These are phyloP conservation scores for Toxotes lorentzi DNA, from an alignment of 2,797 vertebrate species.

Conservation along the genomic window DNA sequence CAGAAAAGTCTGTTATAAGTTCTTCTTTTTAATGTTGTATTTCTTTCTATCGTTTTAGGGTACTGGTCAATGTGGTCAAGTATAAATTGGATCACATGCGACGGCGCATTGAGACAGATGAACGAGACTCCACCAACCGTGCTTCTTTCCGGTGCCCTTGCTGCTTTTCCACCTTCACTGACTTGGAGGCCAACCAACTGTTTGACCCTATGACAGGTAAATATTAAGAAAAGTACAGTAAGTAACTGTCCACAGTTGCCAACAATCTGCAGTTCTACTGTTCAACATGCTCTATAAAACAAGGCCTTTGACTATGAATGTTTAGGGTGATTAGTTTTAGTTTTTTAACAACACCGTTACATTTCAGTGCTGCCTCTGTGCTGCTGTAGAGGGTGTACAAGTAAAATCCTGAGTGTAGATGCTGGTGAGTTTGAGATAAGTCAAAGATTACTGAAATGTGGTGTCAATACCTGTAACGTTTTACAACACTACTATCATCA, in stretches of 20 bases:
- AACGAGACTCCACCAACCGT: conserved; percentile 97
- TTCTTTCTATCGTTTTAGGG: conserved; percentile 58
- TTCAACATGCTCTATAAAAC: too few species aligned
- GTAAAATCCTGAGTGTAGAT: too few species aligned
- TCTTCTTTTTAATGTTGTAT: not conserved
- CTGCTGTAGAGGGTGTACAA: not conserved
- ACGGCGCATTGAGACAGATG: conserved; percentile 97
- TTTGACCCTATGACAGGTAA: conserved; percentile 96
- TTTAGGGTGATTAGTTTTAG: too few species aligned
- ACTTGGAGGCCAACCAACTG: conserved; percentile 98
- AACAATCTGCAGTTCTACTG: not conserved
- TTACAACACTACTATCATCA: not conserved
- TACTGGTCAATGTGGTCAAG: conserved; percentile 98
- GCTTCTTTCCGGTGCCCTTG: conserved; percentile 97
- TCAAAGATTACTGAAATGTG: not conserved
- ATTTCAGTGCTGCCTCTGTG: not conserved
- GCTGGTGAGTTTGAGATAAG: not conserved
- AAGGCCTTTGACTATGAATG: too few species aligned
- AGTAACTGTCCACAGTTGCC: not conserved
- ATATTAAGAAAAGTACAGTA: not conserved
- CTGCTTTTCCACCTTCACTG: conserved; percentile 96
- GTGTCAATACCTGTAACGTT: not conserved
- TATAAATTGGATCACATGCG: conserved; percentile 99
- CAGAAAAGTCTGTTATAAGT: not conserved
- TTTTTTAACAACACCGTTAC: too few species aligned